These are phyloP conservation scores for Neocrepidodera transversa DNA, from an alignment of 2,888 invertebrate genomes.

Conservation along the genomic window DNA sequence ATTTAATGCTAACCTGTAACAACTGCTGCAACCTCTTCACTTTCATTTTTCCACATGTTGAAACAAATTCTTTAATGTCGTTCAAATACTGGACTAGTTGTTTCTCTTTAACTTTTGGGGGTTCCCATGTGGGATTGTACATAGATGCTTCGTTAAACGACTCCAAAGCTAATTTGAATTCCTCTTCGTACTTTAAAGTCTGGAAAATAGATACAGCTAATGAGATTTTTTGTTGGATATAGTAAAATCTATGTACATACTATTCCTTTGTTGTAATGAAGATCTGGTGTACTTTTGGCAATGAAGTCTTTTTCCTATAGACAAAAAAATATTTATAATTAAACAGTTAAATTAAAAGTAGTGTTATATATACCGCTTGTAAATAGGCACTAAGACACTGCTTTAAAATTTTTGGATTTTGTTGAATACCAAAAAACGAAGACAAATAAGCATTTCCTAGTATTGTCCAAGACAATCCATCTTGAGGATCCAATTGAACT, in stretches of 20 bases:
- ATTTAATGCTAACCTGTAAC: conserved; percentile 67
- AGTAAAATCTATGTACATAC: conserved; percentile 64
- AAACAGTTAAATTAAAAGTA: neutral
- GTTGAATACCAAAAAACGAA: conserved; percentile 77
- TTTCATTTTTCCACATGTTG: conserved; percentile 76
- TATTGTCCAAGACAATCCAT: conserved; percentile 84
- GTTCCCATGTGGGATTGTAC: conserved; percentile 80
- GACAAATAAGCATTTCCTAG: conserved; percentile 86
- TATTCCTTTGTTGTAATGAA: conserved; percentile 84
- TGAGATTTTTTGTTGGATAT: conserved; percentile 4
- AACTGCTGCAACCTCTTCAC: conserved; percentile 73
- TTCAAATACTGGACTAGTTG: conserved; percentile 71
- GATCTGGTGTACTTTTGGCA: conserved; percentile 76
- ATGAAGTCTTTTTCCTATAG: conserved; percentile 73
- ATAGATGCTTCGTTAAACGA: conserved; percentile 72
- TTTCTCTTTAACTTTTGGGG: conserved; percentile 68
- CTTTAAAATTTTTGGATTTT: conserved; percentile 74
- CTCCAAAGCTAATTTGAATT: conserved; percentile 73
- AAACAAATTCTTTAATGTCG: conserved; percentile 69
- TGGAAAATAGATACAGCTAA: conserved; percentile 50
- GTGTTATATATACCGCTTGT: conserved; percentile 74
- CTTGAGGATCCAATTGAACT: conserved; percentile 76
- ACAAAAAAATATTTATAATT: conserved; percentile 26
- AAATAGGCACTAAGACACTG: conserved; percentile 80
- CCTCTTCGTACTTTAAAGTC: conserved; percentile 82